Evolutionary conservation across 2,797 vertebrate species (phyloP).

Genomic region (Eutrigla gurnardus): DNA sequence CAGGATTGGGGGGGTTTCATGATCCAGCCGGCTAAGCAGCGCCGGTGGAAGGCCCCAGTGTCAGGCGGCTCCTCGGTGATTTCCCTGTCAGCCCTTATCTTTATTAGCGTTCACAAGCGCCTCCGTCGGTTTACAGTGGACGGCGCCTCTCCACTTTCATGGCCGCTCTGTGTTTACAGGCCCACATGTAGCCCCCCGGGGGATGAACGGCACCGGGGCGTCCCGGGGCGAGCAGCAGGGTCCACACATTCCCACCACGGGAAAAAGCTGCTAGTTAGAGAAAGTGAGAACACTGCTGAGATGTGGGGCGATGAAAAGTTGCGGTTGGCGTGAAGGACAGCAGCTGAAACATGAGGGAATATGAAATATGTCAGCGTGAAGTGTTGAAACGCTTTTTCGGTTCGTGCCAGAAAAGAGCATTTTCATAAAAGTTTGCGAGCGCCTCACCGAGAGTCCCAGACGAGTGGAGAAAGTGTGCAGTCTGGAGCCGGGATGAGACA

Average conservation of each 20-base stretch:
- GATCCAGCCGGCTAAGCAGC: constrained; percentile 70
- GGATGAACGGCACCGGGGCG: constrained; percentile 12
- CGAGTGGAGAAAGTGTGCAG: too few species aligned
- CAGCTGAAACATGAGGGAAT: constrained; percentile 10
- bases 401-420: background rate
- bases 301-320: background rate
- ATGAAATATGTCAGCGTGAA: background rate
- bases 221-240: constrained; percentile 39
- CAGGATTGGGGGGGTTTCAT: constrained; percentile 65
- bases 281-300: background rate
- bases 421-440: background rate
- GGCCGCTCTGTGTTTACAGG: constrained; percentile 88
- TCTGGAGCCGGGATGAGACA: constrained; percentile 20
- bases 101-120: constrained; percentile 93
- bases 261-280: constrained; percentile 6
- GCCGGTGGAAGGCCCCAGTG: constrained; percentile 75
- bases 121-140: constrained; percentile 85
- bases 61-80: constrained; percentile 36
- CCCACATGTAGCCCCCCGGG: constrained; percentile 42
- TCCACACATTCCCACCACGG: background rate
- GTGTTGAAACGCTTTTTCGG: background rate
- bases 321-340: constrained; percentile 7
- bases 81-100: constrained; percentile 88
- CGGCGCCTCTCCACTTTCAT: constrained; percentile 85
- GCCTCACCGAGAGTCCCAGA: background rate